These are phyloP conservation scores for Sturnira hondurensis DNA, from an alignment of 2,113 vertebrate species.

Conservation along the genomic window DNA sequence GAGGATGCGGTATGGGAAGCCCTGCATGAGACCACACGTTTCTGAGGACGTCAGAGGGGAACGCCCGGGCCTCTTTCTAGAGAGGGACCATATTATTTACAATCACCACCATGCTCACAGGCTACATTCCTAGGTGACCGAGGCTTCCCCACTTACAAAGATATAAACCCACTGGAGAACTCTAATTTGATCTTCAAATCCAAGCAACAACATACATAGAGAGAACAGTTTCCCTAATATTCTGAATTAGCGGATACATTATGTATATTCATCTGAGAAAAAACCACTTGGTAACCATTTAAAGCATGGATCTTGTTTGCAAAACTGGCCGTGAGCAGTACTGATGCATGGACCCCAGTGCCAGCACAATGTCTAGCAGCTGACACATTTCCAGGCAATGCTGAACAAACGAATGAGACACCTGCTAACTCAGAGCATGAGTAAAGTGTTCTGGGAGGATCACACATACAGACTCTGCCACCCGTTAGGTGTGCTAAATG, in stretches of 20 bases:
- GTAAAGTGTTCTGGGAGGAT: not conserved
- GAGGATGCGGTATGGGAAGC: not conserved
- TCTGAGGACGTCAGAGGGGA: not conserved
- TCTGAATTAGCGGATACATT: not conserved
- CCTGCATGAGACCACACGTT: not conserved
- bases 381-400: not conserved
- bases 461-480: not conserved
- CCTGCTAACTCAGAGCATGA: not conserved
- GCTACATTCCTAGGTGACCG: not conserved
- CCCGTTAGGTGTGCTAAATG: not conserved
- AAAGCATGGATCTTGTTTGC: not conserved
- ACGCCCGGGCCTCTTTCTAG: not conserved
- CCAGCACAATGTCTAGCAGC: not conserved
- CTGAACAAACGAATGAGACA: not conserved
- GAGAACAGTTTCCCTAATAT: not conserved
- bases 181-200: not conserved
- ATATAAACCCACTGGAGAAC: not conserved
- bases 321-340: not conserved
- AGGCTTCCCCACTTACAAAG: not conserved
- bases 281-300: not conserved
- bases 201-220: not conserved
- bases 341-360: not conserved
- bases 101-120: not conserved
- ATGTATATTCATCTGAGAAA: not conserved
- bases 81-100: not conserved